Evolutionary conservation across 2,113 vertebrate species (phyloP).

Genomic region (Heterotis niloticus): DNA sequence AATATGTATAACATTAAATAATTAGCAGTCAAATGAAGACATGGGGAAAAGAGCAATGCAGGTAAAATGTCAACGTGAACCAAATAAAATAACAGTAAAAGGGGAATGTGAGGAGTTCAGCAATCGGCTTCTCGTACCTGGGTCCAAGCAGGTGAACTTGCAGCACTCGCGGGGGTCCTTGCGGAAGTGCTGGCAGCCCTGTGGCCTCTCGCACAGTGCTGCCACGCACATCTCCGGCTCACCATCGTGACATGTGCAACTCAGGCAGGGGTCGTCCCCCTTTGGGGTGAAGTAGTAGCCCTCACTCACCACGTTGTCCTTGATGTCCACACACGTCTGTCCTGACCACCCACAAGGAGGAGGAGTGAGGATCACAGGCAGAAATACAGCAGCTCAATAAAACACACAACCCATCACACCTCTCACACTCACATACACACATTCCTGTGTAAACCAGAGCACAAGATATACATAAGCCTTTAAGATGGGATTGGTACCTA

Average conservation of each 20-base stretch:
- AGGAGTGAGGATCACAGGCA: too few relatives aligned
- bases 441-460: too few relatives aligned
- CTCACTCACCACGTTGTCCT: constrained; percentile 93
- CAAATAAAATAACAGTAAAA: background rate
- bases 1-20: too few relatives aligned
- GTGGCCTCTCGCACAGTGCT: constrained; percentile 87
- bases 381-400: too few relatives aligned
- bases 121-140: constrained; percentile 63
- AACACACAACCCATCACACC: background rate
- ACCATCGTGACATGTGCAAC: constrained; percentile 92
- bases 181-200: constrained; percentile 88
- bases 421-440: background rate
- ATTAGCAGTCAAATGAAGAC: too few relatives aligned
- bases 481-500: too few relatives aligned
- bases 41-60: background rate
- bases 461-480: too few relatives aligned
- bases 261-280: constrained; percentile 93
- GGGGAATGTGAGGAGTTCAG: too few relatives aligned
- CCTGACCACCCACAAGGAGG: constrained; percentile 54
- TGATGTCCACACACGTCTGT: constrained; percentile 96
- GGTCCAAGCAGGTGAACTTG: constrained; percentile 94
- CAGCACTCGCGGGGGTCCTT: constrained; percentile 98
- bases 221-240: constrained; percentile 97
- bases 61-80: background rate
- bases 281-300: constrained; percentile 97